Percentiles rank a stretch among this genome's conserved stretches.
Evolutionary conservation across 2,113 vertebrate genomes (phyloP).

Genomic region (Conger conger): DNA sequence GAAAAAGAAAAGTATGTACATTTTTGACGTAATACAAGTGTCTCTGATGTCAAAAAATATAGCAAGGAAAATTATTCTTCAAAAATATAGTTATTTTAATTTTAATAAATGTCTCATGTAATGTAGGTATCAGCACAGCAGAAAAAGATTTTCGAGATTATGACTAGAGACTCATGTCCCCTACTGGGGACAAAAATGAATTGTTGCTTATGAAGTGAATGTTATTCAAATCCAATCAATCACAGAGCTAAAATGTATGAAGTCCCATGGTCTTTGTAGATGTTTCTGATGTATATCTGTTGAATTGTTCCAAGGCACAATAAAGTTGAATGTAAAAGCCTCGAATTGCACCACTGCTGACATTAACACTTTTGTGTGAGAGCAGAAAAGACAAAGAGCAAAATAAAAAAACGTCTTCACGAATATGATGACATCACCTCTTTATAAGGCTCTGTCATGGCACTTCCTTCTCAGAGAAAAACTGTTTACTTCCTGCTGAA

Average conservation of each 20-base stretch:
- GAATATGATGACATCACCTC: conserved; percentile 25
- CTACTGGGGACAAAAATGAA: too few relatives aligned
- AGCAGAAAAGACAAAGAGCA: neutral
- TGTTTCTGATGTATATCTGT: neutral
- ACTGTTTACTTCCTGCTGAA: conserved; percentile 28
- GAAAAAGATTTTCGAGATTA: too few relatives aligned
- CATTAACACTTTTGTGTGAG: neutral
- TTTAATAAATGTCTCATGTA: too few relatives aligned
- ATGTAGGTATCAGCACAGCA: too few relatives aligned
- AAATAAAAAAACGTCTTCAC: neutral
- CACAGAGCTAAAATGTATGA: too few relatives aligned
- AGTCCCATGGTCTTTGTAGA: too few relatives aligned
- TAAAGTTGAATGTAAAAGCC: neutral
- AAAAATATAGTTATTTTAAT: neutral
- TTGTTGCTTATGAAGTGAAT: too few relatives aligned
- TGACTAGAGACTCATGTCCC: too few relatives aligned
- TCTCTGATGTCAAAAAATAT: too few relatives aligned
- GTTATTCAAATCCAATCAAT: too few relatives aligned
- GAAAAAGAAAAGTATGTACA: too few relatives aligned
- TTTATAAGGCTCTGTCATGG: conserved; percentile 1
- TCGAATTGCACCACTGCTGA: neutral
- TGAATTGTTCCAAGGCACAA: neutral
- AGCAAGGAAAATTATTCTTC: neutral
- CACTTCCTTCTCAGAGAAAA: conserved; percentile 26
- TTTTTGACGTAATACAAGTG: neutral